Evolutionary conservation across 2,888 invertebrate species (phyloP).

Genomic region (Zelleria hepariella): DNA sequence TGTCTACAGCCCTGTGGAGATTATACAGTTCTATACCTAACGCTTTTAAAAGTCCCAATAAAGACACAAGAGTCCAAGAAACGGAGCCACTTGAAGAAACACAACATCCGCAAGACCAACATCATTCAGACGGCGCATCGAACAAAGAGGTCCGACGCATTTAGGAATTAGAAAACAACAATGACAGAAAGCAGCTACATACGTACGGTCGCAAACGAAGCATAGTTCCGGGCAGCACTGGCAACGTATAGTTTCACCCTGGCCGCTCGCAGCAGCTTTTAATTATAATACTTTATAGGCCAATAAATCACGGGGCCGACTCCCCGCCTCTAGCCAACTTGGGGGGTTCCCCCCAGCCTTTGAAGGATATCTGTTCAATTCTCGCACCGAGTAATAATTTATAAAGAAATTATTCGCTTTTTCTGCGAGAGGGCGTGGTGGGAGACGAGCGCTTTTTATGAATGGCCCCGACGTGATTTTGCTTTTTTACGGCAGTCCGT

Average conservation of each 20-base stretch:
- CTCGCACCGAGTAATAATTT: conserved; percentile 76
- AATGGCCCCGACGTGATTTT: neutral
- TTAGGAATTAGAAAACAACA: conserved; percentile 3
- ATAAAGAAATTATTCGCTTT: conserved; percentile 76
- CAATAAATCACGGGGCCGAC: conserved; percentile 77
- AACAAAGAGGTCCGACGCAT: neutral
- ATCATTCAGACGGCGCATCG: neutral
- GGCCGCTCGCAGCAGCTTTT: conserved; percentile 65
- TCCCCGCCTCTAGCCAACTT: conserved; percentile 29
- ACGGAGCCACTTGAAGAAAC: neutral
- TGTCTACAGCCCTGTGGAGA: too few species aligned
- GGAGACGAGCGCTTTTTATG: conserved; percentile 5
- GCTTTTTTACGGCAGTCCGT: neutral
- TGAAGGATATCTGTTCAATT: conserved; percentile 79
- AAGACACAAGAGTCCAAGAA: neutral
- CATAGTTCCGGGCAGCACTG: conserved; percentile 41
- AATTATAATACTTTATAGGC: conserved; percentile 86
- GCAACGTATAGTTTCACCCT: conserved; percentile 56
- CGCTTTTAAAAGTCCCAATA: neutral
- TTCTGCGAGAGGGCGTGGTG: conserved; percentile 17
- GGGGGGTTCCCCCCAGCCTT: conserved; percentile 30
- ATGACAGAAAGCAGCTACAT: conserved; percentile 13
- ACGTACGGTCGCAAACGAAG: conserved; percentile 36
- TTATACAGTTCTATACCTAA: too few species aligned
- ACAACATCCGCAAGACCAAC: neutral